phyloP scores from a whole-genome alignment of 2,888 invertebrate genomes.

The Monoplex corrugatus region DNA sequence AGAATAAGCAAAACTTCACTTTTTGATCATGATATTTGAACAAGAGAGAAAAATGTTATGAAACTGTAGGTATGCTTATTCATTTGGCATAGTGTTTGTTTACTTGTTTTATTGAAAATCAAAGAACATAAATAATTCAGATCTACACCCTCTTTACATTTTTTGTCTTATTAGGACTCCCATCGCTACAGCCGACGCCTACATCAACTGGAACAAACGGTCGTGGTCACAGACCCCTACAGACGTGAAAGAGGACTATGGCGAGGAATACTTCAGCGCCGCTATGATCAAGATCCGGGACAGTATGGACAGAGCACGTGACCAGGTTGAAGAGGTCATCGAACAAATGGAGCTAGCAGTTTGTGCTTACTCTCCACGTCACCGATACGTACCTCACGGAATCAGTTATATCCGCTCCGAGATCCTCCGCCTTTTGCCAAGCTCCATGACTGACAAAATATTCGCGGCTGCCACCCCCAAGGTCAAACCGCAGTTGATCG shows the following conservation, averaged over 20 bases:
- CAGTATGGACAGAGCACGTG: conserved; percentile 71
- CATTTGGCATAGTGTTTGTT: too few species aligned
- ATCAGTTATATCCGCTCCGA: conserved; percentile 66
- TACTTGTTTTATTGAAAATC: too few species aligned
- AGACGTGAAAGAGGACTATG: conserved; percentile 75
- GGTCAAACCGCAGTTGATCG: conserved; percentile 39
- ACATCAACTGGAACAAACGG: conserved; percentile 68
- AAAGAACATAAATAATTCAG: too few species aligned
- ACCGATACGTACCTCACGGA: conserved; percentile 75
- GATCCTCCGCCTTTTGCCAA: conserved; percentile 69
- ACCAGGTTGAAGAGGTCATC: conserved; percentile 70
- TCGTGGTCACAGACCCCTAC: conserved; percentile 77
- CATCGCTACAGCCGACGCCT: conserved; percentile 66
- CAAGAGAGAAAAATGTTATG: too few species aligned
- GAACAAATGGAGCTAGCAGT: conserved; percentile 74
- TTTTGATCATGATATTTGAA: too few species aligned
- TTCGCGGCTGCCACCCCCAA: conserved; percentile 55
- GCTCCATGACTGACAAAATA: conserved; percentile 67
- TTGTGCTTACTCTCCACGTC: conserved; percentile 63
- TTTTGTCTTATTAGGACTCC: conserved; percentile 67
- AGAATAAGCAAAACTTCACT: too few species aligned
- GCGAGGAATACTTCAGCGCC: conserved; percentile 76
- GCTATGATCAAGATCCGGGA: conserved; percentile 68
- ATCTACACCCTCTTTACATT: background rate
- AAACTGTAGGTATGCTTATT: too few species aligned